Evolutionary conservation across 2,113 vertebrate species (phyloP), one percentile per base, ranked within the genome.

Genomic region (Zootoca vivipara): DNA sequence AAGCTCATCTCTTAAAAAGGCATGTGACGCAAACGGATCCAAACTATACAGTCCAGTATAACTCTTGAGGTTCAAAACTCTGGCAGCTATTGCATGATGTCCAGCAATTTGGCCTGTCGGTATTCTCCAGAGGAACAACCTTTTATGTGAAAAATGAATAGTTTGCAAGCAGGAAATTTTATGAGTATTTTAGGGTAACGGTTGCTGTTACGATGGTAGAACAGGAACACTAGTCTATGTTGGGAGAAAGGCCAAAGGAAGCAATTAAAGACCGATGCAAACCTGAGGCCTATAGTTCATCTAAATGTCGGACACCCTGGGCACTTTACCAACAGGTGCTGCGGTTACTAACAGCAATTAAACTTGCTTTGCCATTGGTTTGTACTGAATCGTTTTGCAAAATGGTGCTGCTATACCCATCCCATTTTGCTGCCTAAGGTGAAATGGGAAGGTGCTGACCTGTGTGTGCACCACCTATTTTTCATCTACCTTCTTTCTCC

Each of bases 81-180:
- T 83, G 64, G 64, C 81, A 40, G 81, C 42, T 67, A n/a, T 69
- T 65, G 58, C 79, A 40, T 28, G 33, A 82, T 65, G 33, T 40
- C 79, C 81, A 83, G 38, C 56, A 83, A 83, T 83, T 69, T 69
- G 64, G 26, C 38, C 69, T 83, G 64, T 83, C 65, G 30, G 81
- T 69, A 69, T 83, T 83, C 64, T 52, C 64, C 38, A 69, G 24
- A 69, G 35, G 38, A 74, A 58, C 20, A 38, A 85, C 52, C 46
- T 74, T 74, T 85, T 62, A 33, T 77, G 28, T 77, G 46, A 52
- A 52, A 52, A 52, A 12, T 64, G 58, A 35, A 28, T 77, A 40
- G 42, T 85, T 85, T 77, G 58, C 81, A 65, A 85, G 26, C 40
- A 77, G 72, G 9, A 33, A 77, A 35, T 73, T 77, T 24, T 85